These are phyloP conservation scores for Drosophila diplacantha DNA, from an alignment of 2,888 invertebrate genomes.

Conservation along the genomic window DNA sequence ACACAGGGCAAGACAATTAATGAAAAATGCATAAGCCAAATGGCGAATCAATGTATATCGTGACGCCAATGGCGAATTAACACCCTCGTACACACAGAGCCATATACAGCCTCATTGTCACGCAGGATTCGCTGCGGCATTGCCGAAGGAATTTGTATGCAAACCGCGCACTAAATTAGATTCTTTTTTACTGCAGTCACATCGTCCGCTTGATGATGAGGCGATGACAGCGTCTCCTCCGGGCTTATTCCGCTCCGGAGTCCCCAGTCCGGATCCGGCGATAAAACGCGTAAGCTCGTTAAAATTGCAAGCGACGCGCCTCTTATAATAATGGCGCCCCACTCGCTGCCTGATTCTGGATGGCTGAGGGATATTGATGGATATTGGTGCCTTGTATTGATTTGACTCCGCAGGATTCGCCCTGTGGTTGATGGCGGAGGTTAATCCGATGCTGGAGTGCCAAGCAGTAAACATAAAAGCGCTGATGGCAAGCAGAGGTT, in stretches of 20 bases:
- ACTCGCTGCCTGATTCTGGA: constrained; percentile 26
- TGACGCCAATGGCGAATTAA: constrained; percentile 72
- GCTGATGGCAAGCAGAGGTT: constrained; percentile 34
- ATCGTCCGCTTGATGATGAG: constrained; percentile 56
- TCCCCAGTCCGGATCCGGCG: constrained; percentile 27
- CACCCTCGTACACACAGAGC: constrained; percentile 23
- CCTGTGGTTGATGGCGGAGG: constrained; percentile 25
- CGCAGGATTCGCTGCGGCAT: constrained; percentile 42
- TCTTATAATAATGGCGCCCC: constrained; percentile 61
- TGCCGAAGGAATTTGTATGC: constrained; percentile 71
- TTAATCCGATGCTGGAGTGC: constrained; percentile 15
- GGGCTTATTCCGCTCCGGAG: constrained; percentile 15
- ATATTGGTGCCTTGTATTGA: constrained; percentile 46
- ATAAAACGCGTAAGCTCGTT: constrained; percentile 71
- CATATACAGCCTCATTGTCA: constrained; percentile 53
- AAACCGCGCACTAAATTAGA: constrained; percentile 77
- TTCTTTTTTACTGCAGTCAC: constrained; percentile 71
- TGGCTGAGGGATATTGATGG: constrained; percentile 27
- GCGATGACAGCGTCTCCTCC: constrained; percentile 18
- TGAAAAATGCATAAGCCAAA: constrained; percentile 72
- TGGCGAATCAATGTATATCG: constrained; percentile 76
- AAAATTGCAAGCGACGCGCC: constrained; percentile 67
- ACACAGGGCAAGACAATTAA: constrained; percentile 67
- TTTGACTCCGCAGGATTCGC: constrained; percentile 46
- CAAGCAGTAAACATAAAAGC: constrained; percentile 29